phyloP scores from a whole-genome alignment of 2,113 vertebrate genomes.

The Peromyscus maniculatus region DNA sequence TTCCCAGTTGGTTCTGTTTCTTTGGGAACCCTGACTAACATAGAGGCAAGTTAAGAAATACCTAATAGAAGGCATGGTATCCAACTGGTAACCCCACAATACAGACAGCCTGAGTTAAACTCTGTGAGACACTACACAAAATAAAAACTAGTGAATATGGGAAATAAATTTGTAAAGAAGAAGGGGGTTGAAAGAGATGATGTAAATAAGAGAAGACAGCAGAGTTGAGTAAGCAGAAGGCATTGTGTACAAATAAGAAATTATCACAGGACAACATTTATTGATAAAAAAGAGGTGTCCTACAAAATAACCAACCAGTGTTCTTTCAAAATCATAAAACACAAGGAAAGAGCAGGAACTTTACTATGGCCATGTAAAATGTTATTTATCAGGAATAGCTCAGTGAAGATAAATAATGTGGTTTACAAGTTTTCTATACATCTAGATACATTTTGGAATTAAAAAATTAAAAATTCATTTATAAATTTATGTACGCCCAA shows the following conservation, averaged over 20 bases:
- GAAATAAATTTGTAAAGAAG: background rate
- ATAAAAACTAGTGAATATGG: too few relatives aligned
- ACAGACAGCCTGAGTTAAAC: too few relatives aligned
- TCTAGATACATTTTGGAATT: constrained; percentile 8
- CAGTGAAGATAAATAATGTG: background rate
- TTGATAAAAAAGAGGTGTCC: background rate
- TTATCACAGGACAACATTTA: background rate
- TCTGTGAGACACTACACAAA: too few relatives aligned
- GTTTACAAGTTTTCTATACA: background rate
- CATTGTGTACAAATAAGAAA: too few relatives aligned
- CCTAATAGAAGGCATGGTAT: background rate
- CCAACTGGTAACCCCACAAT: too few relatives aligned
- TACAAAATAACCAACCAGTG: background rate
- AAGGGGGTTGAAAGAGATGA: background rate
- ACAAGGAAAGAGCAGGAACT: background rate
- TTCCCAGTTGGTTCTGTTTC: background rate
- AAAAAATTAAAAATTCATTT: background rate
- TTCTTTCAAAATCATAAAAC: background rate
- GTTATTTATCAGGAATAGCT: background rate
- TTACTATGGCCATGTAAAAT: background rate
- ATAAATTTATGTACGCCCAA: background rate
- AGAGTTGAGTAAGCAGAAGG: background rate
- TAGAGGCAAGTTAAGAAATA: background rate
- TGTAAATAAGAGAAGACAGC: background rate
- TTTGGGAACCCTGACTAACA: background rate